A percentile compares a stretch with the other conserved stretches of the same genome.
Conservation (phyloP, 2,113 vertebrate genomes). For the Antennarius striatus region DNA sequence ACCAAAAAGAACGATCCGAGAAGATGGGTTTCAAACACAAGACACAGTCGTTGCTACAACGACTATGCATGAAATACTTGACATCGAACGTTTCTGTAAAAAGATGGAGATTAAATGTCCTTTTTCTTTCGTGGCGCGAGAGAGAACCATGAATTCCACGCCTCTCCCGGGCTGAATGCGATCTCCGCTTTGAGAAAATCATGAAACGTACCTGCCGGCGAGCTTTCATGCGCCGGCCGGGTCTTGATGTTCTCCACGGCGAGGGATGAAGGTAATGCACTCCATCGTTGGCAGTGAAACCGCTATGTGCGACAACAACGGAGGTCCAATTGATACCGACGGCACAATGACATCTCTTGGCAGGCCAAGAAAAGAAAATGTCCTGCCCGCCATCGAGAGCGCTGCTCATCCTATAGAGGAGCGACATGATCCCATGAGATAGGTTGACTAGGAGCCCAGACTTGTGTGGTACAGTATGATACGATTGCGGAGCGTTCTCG, state of each 20-base stretch:
- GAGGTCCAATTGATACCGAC: constrained; percentile 61
- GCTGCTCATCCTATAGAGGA: constrained; percentile 19
- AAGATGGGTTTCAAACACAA: too few species aligned
- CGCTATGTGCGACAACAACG: constrained; percentile 37
- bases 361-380: constrained; percentile 64
- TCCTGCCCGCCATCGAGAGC: constrained; percentile 39
- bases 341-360: constrained; percentile 63
- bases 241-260: constrained; percentile 40
- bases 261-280: constrained; percentile 56
- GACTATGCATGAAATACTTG: neutral
- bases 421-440: constrained; percentile 9
- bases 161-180: neutral
- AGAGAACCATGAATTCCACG: neutral
- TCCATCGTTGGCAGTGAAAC: constrained; percentile 47
- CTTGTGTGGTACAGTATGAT: constrained; percentile 9
- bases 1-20: too few species aligned
- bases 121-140: constrained; percentile 12
- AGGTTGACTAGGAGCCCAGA: constrained; percentile 23
- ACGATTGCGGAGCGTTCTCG: constrained; percentile 16
- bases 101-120: constrained; percentile 23
- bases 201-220: constrained; percentile 26
- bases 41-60: too few species aligned
- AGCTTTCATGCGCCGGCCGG: constrained; percentile 36
- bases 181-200: constrained; percentile 14
- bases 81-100: neutral